phyloP scores from a whole-genome alignment of 2,113 vertebrate species.

The Dissostichus mawsoni region DNA sequence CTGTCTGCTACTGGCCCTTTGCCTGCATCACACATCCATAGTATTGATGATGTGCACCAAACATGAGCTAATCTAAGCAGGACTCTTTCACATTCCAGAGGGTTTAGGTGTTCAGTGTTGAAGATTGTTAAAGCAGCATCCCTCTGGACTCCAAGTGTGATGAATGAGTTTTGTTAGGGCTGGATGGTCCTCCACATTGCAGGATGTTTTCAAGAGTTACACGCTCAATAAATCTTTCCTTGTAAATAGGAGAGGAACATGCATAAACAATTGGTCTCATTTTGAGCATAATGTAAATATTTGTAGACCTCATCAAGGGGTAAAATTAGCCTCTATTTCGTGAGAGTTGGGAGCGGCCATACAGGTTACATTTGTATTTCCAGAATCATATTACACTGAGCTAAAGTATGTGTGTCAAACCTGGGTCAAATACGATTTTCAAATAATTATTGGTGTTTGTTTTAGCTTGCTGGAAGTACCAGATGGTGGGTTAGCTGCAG shows the following conservation, averaged over 20 bases:
- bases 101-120: constrained; percentile 17
- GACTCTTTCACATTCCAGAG: constrained; percentile 34
- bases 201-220: constrained; percentile 66
- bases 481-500: constrained; percentile 50
- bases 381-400: constrained; percentile 36
- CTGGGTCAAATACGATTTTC: constrained; percentile 64
- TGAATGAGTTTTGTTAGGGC: constrained; percentile 42
- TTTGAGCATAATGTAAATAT: constrained; percentile 69
- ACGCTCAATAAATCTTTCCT: constrained; percentile 52
- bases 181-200: constrained; percentile 37
- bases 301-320: constrained; percentile 57
- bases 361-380: constrained; percentile 43
- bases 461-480: constrained; percentile 57
- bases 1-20: constrained; percentile 48
- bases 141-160: constrained; percentile 23
- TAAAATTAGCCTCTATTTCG: constrained; percentile 38
- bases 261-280: constrained; percentile 64
- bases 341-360: constrained; percentile 33
- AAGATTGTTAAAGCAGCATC: constrained; percentile 25
- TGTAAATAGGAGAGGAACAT: constrained; percentile 51
- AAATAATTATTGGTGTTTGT: constrained; percentile 71
- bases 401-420: constrained; percentile 56
- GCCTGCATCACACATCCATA: constrained; percentile 26
- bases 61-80: background rate
- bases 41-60: constrained; percentile 18